phyloP scores from a whole-genome alignment of 2,113 vertebrate genomes.

The Heterocephalus glaber region DNA sequence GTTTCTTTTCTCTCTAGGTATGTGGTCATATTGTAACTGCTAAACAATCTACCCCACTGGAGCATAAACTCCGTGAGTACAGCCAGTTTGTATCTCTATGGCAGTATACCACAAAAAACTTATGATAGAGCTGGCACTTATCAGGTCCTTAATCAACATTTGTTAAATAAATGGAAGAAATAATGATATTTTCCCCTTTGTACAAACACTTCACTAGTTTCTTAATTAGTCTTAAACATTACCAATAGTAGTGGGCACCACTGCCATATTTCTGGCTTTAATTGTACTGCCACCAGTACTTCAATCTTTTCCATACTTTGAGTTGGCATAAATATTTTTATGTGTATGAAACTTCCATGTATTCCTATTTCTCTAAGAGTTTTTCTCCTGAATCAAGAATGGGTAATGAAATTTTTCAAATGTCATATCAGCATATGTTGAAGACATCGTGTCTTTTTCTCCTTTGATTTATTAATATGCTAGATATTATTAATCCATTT shows the following conservation, averaged over 20 bases:
- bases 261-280: background rate
- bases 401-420: constrained; percentile 62
- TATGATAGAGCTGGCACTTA: background rate
- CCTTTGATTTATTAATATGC: constrained; percentile 74
- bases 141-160: background rate
- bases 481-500: constrained; percentile 79
- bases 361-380: constrained; percentile 49
- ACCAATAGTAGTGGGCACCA: background rate
- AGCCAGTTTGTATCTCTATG: background rate
- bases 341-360: constrained; percentile 34
- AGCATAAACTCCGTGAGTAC: background rate
- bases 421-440: constrained; percentile 71
- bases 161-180: background rate
- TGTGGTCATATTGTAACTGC: background rate
- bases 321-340: constrained; percentile 12
- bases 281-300: background rate
- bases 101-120: background rate
- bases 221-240: background rate
- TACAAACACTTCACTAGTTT: background rate
- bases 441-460: constrained; percentile 64
- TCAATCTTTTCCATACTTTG: background rate
- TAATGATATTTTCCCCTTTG: background rate
- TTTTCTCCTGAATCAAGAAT: constrained; percentile 57
- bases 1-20: background rate
- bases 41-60: background rate